These are phyloP conservation scores for Trichogramma dendrolimi DNA, from an alignment of 2,888 invertebrate species.

Conservation along the genomic window DNA sequence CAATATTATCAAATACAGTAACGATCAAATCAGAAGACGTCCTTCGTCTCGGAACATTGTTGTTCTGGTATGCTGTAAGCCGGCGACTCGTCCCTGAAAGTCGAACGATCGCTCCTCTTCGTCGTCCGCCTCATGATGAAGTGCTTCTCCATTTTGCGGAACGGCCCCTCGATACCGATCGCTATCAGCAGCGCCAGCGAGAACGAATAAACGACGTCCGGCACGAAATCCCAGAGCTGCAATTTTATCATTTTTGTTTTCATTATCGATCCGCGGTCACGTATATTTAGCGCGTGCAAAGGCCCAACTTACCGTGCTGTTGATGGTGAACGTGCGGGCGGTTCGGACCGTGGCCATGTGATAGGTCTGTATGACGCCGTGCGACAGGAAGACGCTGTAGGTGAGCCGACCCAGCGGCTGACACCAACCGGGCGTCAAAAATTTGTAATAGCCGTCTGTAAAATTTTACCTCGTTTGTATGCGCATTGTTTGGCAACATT, in stretches of 20 bases:
- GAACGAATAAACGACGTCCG: conserved; percentile 36
- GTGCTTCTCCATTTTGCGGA: conserved; percentile 38
- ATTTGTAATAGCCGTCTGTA: conserved; percentile 38
- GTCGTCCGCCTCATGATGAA: conserved; percentile 29
- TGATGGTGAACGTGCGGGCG: conserved; percentile 33
- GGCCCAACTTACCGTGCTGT: conserved; percentile 33
- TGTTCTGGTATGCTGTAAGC: too few species aligned
- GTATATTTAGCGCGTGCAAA: too few species aligned
- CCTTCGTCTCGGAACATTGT: too few species aligned
- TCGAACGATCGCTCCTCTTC: too few species aligned
- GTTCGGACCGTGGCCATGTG: conserved; percentile 34
- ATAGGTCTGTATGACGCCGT: conserved; percentile 38
- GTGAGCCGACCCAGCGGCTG: conserved; percentile 41
- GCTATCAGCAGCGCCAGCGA: conserved; percentile 34
- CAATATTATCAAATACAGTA: too few species aligned
- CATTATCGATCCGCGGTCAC: too few species aligned
- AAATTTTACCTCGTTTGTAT: background rate
- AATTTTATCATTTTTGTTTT: conserved; percentile 8
- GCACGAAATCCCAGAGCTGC: conserved; percentile 36
- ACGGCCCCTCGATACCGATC: conserved; percentile 38
- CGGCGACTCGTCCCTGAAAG: too few species aligned
- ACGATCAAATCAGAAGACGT: too few species aligned
- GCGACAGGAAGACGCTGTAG: conserved; percentile 39
- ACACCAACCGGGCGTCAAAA: conserved; percentile 38
- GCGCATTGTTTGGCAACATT: too few species aligned